Evolutionary conservation across 2,797 vertebrate species (phyloP).

Genomic region (Labeo calbasu): DNA sequence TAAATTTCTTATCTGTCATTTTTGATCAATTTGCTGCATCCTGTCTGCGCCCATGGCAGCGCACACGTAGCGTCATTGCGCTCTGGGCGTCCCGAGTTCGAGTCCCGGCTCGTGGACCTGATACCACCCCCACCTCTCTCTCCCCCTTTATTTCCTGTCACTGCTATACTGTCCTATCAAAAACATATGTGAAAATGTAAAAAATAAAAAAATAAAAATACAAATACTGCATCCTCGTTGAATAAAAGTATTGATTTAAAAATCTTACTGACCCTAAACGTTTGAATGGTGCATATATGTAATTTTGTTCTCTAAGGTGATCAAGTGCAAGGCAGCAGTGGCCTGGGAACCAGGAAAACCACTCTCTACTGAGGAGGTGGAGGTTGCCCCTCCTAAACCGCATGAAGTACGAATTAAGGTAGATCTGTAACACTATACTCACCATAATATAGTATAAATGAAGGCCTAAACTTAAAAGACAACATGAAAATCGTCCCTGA

Average conservation of each 20-base stretch:
- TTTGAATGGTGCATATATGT: background rate
- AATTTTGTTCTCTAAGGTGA: conserved; percentile 69
- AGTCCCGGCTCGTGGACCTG: too few relatives aligned
- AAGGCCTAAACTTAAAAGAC: background rate
- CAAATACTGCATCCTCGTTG: too few relatives aligned
- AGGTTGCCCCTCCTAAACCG: conserved; percentile 82
- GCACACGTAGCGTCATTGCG: too few relatives aligned
- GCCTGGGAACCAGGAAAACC: conserved; percentile 85
- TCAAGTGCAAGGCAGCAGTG: conserved; percentile 84
- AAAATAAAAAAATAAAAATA: too few relatives aligned
- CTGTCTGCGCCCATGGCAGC: too few relatives aligned
- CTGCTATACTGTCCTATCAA: too few relatives aligned
- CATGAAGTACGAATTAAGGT: conserved; percentile 88
- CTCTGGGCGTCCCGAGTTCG: too few relatives aligned
- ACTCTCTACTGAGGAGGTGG: conserved; percentile 81
- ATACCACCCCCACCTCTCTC: too few relatives aligned
- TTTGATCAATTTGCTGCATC: background rate
- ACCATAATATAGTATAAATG: background rate
- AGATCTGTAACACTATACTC: conserved; percentile 17
- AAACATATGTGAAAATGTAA: too few relatives aligned
- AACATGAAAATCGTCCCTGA: background rate
- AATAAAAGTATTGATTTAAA: too few relatives aligned
- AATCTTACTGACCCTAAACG: too few relatives aligned
- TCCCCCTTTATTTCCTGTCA: too few relatives aligned
- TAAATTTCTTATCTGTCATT: background rate